Evolutionary conservation across 1,140 invertebrate genomes (phyloP).

Genomic region (Drosophila funebris): DNA sequence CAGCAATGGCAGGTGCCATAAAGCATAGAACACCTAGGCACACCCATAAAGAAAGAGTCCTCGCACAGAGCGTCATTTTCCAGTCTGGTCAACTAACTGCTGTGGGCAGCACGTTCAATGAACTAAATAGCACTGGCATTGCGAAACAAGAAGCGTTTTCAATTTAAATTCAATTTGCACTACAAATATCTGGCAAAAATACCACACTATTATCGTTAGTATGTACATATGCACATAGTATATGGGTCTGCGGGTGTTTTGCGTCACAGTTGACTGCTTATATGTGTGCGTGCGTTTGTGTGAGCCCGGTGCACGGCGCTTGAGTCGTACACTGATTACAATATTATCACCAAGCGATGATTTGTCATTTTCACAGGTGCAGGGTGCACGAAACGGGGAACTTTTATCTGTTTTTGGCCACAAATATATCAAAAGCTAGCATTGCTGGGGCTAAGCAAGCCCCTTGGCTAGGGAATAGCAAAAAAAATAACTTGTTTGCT

Average conservation of each 20-base stretch:
- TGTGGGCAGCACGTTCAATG: conserved; percentile 7
- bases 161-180: conserved; percentile 30
- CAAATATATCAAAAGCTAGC: no score
- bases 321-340: conserved; percentile 11
- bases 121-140: conserved; percentile 25
- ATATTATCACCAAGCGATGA: conserved; percentile 8
- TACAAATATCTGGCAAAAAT: conserved; percentile 24
- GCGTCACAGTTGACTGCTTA: not conserved
- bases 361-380: conserved; percentile 8
- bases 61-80: not conserved
- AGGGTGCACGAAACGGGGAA: conserved; percentile 14
- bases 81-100: not conserved
- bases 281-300: not conserved
- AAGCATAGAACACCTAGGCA: not conserved
- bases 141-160: conserved; percentile 17
- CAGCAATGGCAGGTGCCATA: not conserved
- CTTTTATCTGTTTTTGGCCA: conserved; percentile 11
- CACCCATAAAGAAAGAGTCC: not conserved
- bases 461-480: not conserved
- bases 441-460: not conserved
- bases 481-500: conserved; percentile 11
- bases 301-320: not conserved
- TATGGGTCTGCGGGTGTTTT: not conserved
- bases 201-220: not conserved
- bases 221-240: no score